phyloP scores from a whole-genome alignment of 2,113 vertebrate species.

The Eublepharis macularius region DNA sequence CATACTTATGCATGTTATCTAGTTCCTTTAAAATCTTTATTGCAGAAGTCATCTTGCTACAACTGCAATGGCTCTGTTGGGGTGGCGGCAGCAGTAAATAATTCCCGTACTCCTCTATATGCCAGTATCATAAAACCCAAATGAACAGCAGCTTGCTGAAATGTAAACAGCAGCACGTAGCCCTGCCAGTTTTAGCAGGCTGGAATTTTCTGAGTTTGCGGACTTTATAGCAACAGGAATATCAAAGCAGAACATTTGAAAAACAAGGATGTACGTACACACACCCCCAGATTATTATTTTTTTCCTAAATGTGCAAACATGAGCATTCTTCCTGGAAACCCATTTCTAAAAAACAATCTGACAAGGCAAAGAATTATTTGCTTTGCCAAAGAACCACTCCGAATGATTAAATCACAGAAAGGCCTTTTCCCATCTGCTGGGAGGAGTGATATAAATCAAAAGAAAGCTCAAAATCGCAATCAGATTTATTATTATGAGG shows the following conservation, averaged over 20 bases:
- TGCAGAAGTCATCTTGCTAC: no score
- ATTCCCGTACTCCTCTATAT: neutral
- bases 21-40: no score
- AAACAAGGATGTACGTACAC: neutral
- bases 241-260: neutral
- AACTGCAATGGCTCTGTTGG: no score
- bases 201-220: neutral
- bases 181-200: neutral
- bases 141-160: neutral
- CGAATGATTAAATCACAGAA: neutral
- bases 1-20: no score
- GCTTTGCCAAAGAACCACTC: neutral
- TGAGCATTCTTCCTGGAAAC: conserved; percentile 3
- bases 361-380: neutral
- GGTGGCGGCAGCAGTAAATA: neutral
- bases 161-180: neutral
- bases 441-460: neutral
- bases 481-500: neutral
- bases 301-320: conserved; percentile 8
- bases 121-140: neutral
- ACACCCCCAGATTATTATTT: neutral
- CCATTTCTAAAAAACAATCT: neutral
- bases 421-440: neutral
- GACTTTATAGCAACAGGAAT: conserved; percentile 8
- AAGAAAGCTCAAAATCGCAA: neutral